Conservation (phyloP, 1,140 invertebrate species). For the Ectropis grisescens region DNA sequence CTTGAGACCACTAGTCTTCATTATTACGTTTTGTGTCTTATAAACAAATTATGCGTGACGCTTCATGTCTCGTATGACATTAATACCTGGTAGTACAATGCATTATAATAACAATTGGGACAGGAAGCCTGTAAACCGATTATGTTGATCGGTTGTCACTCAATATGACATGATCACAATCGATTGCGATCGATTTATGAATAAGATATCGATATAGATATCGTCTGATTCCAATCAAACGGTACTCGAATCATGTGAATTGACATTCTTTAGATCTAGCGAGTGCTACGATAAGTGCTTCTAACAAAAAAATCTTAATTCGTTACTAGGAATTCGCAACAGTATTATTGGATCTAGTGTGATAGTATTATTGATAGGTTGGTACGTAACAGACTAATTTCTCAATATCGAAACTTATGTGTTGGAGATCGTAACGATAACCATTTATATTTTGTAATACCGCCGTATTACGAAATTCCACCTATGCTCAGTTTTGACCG, state of each 20-base stretch:
- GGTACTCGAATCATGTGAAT: conserved; percentile 18
- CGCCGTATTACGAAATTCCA: too few species aligned
- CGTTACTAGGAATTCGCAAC: too few species aligned
- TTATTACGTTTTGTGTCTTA: conserved; percentile 12
- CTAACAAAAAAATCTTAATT: too few species aligned
- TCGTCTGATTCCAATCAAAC: conserved; percentile 38
- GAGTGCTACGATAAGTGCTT: too few species aligned
- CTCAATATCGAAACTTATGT: too few species aligned
- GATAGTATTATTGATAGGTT: too few species aligned
- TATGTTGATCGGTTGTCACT: conserved; percentile 50
- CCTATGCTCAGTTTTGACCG: too few species aligned
- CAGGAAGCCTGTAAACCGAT: conserved; percentile 54
- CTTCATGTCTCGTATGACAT: conserved; percentile 29
- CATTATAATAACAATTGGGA: conserved; percentile 51
- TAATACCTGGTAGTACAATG: conserved; percentile 59
- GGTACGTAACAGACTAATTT: too few species aligned
- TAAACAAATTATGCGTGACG: conserved; percentile 27
- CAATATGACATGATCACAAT: conserved; percentile 44
- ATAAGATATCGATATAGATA: conserved; percentile 39
- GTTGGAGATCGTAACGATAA: too few species aligned
- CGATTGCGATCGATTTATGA: conserved; percentile 36
- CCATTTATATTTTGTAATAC: too few species aligned
- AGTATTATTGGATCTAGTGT: too few species aligned
- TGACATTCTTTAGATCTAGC: too few species aligned
- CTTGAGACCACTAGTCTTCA: conserved; percentile 19